A percentile compares a stretch with the other conserved stretches of the same genome.
Conservation (phyloP, 2,797 vertebrate genomes). For the Limnodromus scolopaceus region DNA sequence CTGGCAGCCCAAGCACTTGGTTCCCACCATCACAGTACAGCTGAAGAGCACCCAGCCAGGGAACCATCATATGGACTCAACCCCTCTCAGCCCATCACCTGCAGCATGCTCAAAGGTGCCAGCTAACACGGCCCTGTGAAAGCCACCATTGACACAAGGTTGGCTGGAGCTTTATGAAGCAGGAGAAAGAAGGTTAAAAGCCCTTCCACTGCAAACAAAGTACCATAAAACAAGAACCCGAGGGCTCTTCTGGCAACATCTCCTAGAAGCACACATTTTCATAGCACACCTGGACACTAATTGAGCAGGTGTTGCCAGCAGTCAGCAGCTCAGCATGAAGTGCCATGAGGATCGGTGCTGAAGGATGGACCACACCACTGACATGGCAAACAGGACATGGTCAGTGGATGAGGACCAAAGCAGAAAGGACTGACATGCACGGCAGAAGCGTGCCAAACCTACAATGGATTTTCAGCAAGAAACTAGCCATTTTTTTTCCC, state of each 20-base stretch:
- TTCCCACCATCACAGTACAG: not conserved
- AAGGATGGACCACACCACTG: not conserved
- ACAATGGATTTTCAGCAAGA: not conserved
- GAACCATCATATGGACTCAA: not conserved
- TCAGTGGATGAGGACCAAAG: not conserved
- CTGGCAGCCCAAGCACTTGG: not conserved
- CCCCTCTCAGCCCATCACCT: not conserved
- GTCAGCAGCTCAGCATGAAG: not conserved
- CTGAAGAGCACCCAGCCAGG: not conserved
- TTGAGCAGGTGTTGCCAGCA: not conserved
- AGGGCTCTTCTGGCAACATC: not conserved
- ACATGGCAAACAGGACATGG: not conserved
- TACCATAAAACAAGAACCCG: not conserved
- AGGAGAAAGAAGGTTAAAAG: not conserved
- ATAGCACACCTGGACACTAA: not conserved
- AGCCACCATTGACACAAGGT: not conserved
- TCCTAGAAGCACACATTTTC: not conserved
- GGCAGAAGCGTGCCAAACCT: not conserved
- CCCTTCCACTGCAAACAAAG: not conserved
- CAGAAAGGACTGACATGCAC: not conserved
- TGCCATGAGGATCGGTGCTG: not conserved
- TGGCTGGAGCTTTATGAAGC: not conserved
- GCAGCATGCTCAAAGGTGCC: not conserved
- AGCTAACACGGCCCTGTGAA: not conserved
- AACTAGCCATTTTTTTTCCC: not conserved